Conservation (phyloP, 2,797 vertebrate genomes). For the Chaetodon trifasciatus region DNA sequence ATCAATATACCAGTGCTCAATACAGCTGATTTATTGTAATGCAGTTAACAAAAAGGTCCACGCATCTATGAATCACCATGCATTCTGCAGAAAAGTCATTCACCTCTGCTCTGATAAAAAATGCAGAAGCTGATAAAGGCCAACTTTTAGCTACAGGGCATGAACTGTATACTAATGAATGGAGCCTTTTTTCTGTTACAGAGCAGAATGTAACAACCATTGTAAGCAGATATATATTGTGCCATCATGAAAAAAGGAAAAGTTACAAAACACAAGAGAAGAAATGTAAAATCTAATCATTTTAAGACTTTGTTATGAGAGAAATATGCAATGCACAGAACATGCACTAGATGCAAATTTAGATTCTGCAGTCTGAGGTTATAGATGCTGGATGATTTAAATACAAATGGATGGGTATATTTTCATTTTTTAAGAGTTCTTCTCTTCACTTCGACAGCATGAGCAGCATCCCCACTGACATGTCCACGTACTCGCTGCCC, state of each 20-base stretch:
- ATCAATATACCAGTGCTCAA: neutral
- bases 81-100: neutral
- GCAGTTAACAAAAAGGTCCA: neutral
- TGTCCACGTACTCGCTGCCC: slow-evolving; percentile 12
- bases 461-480: slow-evolving; percentile 29
- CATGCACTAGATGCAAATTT: neutral
- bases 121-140: slow-evolving; percentile 9
- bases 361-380: neutral
- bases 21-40: slow-evolving; percentile 5
- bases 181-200: neutral
- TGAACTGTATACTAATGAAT: neutral
- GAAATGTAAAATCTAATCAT: neutral
- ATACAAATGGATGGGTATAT: slow-evolving; percentile 11
- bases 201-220: slow-evolving; percentile 2
- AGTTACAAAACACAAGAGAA: neutral
- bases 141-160: neutral
- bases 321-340: neutral
- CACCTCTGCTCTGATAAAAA: slow-evolving; percentile 1
- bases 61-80: neutral
- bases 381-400: slow-evolving; percentile 17
- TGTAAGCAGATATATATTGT: neutral
- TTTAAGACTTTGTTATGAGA: neutral
- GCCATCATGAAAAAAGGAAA: neutral
- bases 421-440: neutral
- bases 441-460: slow-evolving; percentile 23